A percentile compares a stretch with the other conserved stretches of the same genome.
Conservation (phyloP, 92 coral and sea anemone species). For the Pocillopora meandrina region DNA sequence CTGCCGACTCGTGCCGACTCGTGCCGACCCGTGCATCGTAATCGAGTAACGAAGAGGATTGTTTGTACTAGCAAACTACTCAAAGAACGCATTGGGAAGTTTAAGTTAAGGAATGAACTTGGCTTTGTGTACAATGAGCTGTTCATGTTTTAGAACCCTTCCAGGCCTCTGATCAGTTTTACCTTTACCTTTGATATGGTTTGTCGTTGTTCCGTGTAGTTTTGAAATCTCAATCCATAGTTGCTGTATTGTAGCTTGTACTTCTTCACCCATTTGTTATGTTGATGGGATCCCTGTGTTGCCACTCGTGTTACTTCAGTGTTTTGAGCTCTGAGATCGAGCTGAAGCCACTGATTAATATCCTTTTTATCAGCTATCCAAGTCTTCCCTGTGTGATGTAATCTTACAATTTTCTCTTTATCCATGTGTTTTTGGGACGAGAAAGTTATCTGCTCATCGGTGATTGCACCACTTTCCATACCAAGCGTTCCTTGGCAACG, state of each 20-base stretch:
- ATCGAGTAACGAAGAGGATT: too few species aligned
- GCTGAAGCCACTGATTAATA: background rate
- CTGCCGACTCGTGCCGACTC: too few species aligned
- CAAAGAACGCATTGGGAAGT: too few species aligned
- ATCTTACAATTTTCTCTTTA: too few species aligned
- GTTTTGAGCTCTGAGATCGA: background rate
- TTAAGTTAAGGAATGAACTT: too few species aligned
- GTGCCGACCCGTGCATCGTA: too few species aligned
- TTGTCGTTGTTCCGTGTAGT: background rate
- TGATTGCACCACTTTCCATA: too few species aligned
- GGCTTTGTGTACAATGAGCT: too few species aligned
- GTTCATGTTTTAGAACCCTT: background rate
- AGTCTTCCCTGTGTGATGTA: background rate
- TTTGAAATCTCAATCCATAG: background rate
- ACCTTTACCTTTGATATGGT: background rate
- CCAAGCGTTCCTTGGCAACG: background rate
- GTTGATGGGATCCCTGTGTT: background rate
- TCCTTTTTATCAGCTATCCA: background rate
- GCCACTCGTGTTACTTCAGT: background rate
- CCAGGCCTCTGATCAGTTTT: background rate
- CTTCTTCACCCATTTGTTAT: background rate
- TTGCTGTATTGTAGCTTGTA: background rate
- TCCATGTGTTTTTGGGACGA: too few species aligned
- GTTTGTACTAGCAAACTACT: too few species aligned
- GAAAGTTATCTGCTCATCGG: too few species aligned